A percentile compares a stretch with the other conserved stretches of the same genome.
Conservation (phyloP, 2,888 invertebrate genomes). For the Oithona nana region DNA sequence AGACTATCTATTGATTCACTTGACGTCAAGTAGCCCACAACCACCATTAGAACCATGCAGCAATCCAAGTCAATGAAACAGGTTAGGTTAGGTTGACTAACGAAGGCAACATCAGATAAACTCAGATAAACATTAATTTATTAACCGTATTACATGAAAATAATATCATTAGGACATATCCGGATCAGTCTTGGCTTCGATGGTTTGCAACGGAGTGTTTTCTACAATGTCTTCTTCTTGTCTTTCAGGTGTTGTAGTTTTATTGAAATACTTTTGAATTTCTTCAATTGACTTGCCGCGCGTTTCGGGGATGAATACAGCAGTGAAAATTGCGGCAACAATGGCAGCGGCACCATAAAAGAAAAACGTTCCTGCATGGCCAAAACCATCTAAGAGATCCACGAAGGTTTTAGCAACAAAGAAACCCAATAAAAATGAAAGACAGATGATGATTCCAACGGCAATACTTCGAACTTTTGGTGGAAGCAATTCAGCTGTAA, state of each 20-base stretch:
- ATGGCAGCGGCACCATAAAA: constrained; percentile 9
- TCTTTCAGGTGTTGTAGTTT: neutral
- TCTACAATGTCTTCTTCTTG: neutral
- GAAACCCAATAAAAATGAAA: constrained; percentile 8
- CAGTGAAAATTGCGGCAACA: constrained; percentile 3
- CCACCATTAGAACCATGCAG: too few relatives aligned
- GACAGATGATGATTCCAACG: constrained; percentile 10
- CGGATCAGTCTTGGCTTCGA: neutral
- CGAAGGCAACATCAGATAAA: too few relatives aligned
- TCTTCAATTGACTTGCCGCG: constrained; percentile 8
- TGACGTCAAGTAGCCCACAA: too few relatives aligned
- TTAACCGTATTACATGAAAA: too few relatives aligned
- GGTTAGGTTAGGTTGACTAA: too few relatives aligned
- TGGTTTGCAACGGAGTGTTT: neutral
- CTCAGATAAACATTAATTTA: too few relatives aligned
- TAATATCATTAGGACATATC: too few relatives aligned
- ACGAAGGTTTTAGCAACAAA: constrained; percentile 16
- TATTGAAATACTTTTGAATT: neutral
- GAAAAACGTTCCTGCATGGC: constrained; percentile 5
- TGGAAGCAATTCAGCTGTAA: neutral
- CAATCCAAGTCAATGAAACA: too few relatives aligned
- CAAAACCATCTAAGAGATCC: neutral
- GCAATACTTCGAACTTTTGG: constrained; percentile 1
- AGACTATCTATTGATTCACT: too few relatives aligned
- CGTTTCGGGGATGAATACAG: constrained; percentile 16